Percentiles rank a stretch among this genome's conserved stretches.
phyloP scores from a whole-genome alignment of 2,888 invertebrate species.

The Platypus cylindrus region DNA sequence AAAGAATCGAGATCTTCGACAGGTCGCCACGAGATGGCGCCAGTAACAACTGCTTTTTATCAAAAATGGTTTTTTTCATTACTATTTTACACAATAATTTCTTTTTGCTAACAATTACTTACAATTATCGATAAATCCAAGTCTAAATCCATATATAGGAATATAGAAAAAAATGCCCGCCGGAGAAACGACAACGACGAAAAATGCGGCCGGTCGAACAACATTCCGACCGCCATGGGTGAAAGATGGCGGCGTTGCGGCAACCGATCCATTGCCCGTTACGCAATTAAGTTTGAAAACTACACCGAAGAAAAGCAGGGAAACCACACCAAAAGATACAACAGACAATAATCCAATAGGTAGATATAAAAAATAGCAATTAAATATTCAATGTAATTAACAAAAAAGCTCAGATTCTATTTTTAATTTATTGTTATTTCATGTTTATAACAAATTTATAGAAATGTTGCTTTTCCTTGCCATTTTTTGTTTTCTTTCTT shows the following conservation, averaged over 20 bases:
- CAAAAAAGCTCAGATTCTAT: neutral
- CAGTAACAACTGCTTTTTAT: too few species aligned
- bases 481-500: constrained; percentile 1
- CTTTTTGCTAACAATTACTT: too few species aligned
- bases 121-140: too few species aligned
- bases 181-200: constrained; percentile 37
- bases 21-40: too few species aligned
- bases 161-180: constrained; percentile 46
- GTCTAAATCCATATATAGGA: too few species aligned
- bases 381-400: too few species aligned
- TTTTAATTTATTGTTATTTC: neutral
- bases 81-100: too few species aligned
- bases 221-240: constrained; percentile 67
- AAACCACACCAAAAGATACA: constrained; percentile 18
- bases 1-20: too few species aligned
- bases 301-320: constrained; percentile 19
- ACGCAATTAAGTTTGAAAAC: constrained; percentile 20
- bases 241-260: constrained; percentile 51
- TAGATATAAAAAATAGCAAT: too few species aligned
- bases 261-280: constrained; percentile 34
- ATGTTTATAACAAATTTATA: too few species aligned
- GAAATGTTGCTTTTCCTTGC: too few species aligned
- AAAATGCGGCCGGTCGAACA: constrained; percentile 41
- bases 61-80: too few species aligned
- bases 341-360: constrained; percentile 13